Evolutionary conservation across 2,888 invertebrate genomes (phyloP).

Genomic region (Psylliodes chrysocephalus): DNA sequence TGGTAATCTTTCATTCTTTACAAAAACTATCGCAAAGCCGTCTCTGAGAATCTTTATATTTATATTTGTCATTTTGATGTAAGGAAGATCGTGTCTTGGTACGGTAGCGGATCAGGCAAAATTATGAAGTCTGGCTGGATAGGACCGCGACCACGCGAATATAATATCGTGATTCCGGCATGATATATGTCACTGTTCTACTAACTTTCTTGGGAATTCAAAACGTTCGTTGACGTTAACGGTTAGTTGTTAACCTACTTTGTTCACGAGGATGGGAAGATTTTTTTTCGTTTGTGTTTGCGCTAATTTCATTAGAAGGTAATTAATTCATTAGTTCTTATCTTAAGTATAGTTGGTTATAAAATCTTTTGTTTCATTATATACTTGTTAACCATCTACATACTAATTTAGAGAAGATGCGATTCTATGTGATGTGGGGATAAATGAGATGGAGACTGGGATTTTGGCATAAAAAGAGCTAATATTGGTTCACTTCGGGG

Average conservation of each 20-base stretch:
- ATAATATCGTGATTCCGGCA: conserved; percentile 61
- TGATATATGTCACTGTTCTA: conserved; percentile 56
- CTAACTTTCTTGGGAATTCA: conserved; percentile 20
- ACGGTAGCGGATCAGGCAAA: conserved; percentile 47
- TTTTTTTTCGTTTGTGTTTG: conserved; percentile 9
- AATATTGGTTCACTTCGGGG: too few relatives aligned
- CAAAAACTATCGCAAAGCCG: too few relatives aligned
- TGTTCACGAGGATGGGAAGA: conserved; percentile 22
- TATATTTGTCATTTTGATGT: conserved; percentile 60
- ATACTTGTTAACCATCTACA: too few relatives aligned
- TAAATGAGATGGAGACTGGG: too few relatives aligned
- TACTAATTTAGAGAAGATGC: too few relatives aligned
- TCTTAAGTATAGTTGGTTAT: too few relatives aligned
- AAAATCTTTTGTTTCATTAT: too few relatives aligned
- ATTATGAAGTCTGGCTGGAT: conserved; percentile 50
- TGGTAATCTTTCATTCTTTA: too few relatives aligned
- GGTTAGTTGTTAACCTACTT: conserved; percentile 35
- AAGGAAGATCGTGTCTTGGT: conserved; percentile 62
- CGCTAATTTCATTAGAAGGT: conserved; percentile 17
- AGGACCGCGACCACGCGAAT: conserved; percentile 63
- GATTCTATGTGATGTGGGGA: too few relatives aligned
- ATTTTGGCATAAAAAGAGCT: too few relatives aligned
- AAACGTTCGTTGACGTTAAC: conserved; percentile 24
- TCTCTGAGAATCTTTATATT: conserved; percentile 36
- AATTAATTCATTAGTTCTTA: background rate